Conservation (phyloP, 2,797 vertebrate genomes). For the Protonibea diacanthus region DNA sequence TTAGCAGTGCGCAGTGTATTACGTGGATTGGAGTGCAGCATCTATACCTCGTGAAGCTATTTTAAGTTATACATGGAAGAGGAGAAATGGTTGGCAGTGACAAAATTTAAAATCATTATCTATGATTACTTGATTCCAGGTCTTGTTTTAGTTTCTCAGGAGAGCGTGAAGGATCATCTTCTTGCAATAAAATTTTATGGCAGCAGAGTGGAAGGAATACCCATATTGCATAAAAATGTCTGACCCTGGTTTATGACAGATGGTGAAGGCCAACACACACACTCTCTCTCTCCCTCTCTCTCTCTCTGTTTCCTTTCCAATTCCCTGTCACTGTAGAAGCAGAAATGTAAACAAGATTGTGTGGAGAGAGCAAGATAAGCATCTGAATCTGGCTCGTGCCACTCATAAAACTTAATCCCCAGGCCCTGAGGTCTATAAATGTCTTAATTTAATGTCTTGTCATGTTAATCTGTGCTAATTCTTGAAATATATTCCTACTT, state of each 20-base stretch:
- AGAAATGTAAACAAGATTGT: conserved; percentile 29
- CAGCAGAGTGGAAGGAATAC: conserved; percentile 15
- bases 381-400: conserved; percentile 29
- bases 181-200: conserved; percentile 27
- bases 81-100: conserved; percentile 1
- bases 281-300: not conserved
- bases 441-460: not conserved
- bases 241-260: conserved; percentile 39
- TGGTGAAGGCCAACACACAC: conserved; percentile 27
- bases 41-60: not conserved
- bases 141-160: conserved; percentile 12
- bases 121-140: conserved; percentile 4
- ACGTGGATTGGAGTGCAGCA: not conserved
- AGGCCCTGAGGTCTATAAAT: not conserved
- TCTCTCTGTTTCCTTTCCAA: conserved; percentile 8
- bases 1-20: not conserved
- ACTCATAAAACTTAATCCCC: conserved; percentile 20
- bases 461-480: not conserved
- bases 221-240: conserved; percentile 41
- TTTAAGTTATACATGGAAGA: conserved; percentile 1
- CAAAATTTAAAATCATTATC: conserved; percentile 4
- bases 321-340: conserved; percentile 31
- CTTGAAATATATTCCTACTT: conserved; percentile 9
- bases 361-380: conserved; percentile 24
- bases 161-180: conserved; percentile 25